Percentiles rank a stretch among this genome's conserved stretches.
These are phyloP conservation scores for Mormyrops boulengeri DNA, from an alignment of 2,797 vertebrate species.

Conservation along the genomic window DNA sequence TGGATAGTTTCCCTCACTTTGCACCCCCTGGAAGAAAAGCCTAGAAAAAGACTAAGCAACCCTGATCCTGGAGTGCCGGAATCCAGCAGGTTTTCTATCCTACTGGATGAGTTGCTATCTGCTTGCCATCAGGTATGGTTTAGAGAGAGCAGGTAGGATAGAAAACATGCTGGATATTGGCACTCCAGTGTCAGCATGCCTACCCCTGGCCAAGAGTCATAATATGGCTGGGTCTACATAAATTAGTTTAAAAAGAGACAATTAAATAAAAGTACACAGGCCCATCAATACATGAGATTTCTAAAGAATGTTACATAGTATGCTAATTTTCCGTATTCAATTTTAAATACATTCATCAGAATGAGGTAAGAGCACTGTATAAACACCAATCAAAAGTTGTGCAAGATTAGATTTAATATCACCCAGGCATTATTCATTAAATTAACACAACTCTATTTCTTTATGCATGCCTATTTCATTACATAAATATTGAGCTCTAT, in stretches of 20 bases:
- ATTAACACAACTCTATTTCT: constrained; percentile 27
- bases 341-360: not conserved
- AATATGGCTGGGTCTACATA: not conserved
- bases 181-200: not conserved
- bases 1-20: not conserved
- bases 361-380: not conserved
- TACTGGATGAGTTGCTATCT: not conserved
- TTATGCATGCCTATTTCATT: constrained; percentile 19
- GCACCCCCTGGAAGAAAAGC: not conserved
- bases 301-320: not conserved
- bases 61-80: not conserved
- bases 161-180: not conserved
- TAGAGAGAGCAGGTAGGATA: not conserved
- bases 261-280: not conserved
- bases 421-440: constrained; percentile 33
- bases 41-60: not conserved
- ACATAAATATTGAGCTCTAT: constrained; percentile 24
- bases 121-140: not conserved
- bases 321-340: not conserved
- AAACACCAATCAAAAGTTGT: not conserved
- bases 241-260: not conserved
- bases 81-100: not conserved
- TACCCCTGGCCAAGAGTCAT: not conserved
- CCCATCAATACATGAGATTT: not conserved
- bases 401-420: constrained; percentile 14